Evolutionary conservation across 30 jellyfish, hydroid and myxozoan species (phyloP).

Genomic region (Clytia hemisphaerica): DNA sequence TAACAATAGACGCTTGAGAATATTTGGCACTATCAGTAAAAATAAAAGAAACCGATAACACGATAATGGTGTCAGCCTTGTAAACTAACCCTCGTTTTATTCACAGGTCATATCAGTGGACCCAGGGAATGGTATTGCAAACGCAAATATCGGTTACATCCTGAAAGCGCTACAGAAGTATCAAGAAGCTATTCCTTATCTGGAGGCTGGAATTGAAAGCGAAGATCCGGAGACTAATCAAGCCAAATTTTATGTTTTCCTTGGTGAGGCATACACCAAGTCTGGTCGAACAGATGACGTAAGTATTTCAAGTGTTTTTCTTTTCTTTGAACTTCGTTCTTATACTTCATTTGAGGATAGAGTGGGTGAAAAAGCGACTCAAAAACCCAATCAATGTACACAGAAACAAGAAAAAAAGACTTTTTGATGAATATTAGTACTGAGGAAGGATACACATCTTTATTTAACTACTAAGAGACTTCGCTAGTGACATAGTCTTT

Average conservation of each 20-base stretch:
- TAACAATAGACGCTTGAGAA: too few relatives aligned
- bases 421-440: too few relatives aligned
- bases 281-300: slow-evolving; percentile 46
- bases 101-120: slow-evolving; percentile 41
- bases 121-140: slow-evolving; percentile 68
- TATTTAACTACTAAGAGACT: too few relatives aligned
- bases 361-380: too few relatives aligned
- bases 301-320: neutral
- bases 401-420: too few relatives aligned
- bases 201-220: slow-evolving; percentile 64
- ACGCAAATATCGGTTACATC: slow-evolving; percentile 60
- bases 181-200: slow-evolving; percentile 53
- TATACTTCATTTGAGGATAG: too few relatives aligned
- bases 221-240: slow-evolving; percentile 55
- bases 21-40: too few relatives aligned
- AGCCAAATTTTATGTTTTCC: slow-evolving; percentile 59
- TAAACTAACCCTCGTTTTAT: neutral
- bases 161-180: slow-evolving; percentile 37
- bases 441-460: too few relatives aligned
- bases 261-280: slow-evolving; percentile 81
- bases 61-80: too few relatives aligned
- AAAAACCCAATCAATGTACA: too few relatives aligned
- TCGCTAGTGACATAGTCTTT: too few relatives aligned
- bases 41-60: too few relatives aligned
- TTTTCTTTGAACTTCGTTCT: neutral